Evolutionary conservation across 1,140 invertebrate species (phyloP).

Genomic region (Ooceraea biroi): DNA sequence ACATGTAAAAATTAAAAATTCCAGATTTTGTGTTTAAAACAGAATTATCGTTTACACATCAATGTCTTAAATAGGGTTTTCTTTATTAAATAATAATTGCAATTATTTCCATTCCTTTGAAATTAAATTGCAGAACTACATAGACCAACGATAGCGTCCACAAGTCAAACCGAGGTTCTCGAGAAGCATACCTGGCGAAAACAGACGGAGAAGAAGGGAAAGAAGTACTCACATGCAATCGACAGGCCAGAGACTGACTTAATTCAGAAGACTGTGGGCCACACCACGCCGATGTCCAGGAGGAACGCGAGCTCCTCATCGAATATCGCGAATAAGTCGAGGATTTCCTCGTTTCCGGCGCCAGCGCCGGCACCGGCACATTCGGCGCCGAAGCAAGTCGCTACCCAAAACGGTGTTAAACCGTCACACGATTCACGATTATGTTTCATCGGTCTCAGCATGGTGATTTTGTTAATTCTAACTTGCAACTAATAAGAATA

Average conservation of each 20-base stretch:
- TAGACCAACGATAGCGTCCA: conserved; percentile 58
- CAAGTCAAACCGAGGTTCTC: conserved; percentile 39
- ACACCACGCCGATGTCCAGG: conserved; percentile 58
- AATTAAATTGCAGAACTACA: conserved; percentile 66
- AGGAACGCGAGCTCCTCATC: conserved; percentile 60
- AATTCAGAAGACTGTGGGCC: conserved; percentile 47
- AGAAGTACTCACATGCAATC: conserved; percentile 36
- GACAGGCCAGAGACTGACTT: conserved; percentile 32
- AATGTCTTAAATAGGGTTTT: not conserved
- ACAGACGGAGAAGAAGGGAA: conserved; percentile 55
- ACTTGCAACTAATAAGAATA: conserved; percentile 24
- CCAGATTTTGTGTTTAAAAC: not conserved
- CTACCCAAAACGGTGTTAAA: conserved; percentile 60
- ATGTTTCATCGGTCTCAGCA: conserved; percentile 42
- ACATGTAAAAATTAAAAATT: not conserved
- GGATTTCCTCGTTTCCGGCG: conserved; percentile 65
- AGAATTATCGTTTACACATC: not conserved
- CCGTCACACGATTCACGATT: conserved; percentile 47
- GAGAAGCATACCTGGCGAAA: conserved; percentile 62
- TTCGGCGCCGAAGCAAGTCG: conserved; percentile 68
- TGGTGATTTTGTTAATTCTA: conserved; percentile 51
- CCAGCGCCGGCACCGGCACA: conserved; percentile 73
- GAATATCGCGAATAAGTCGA: conserved; percentile 66
- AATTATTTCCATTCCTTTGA: not conserved
- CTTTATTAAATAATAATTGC: not conserved